Conservation (phyloP, 1,140 invertebrate species). For the Halictus rubicundus region DNA sequence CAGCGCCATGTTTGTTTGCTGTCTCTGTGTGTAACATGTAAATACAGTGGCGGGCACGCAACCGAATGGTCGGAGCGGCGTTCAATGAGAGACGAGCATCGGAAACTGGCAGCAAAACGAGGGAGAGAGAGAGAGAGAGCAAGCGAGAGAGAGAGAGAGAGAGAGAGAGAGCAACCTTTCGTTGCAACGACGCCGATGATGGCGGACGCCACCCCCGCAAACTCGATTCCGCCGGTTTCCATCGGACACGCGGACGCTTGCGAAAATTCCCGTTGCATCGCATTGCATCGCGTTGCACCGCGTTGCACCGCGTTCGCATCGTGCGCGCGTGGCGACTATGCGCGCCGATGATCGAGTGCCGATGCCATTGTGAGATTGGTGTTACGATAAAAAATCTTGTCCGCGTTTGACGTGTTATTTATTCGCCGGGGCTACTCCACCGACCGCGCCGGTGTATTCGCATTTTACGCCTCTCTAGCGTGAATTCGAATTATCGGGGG, state of each 20-base stretch:
- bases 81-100: constrained; percentile 25
- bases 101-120: constrained; percentile 37
- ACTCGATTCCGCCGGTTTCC: constrained; percentile 49
- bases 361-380: constrained; percentile 28
- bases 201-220: constrained; percentile 37
- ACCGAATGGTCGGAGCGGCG: constrained; percentile 1
- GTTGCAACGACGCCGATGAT: constrained; percentile 42
- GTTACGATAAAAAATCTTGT: constrained; percentile 35
- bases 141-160: neutral
- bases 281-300: no score
- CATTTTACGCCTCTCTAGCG: constrained; percentile 16
- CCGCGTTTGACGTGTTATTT: constrained; percentile 46
- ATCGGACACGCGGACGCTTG: constrained; percentile 4
- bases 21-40: constrained; percentile 65
- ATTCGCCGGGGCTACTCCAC: constrained; percentile 7
- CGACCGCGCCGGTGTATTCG: neutral
- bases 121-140: neutral
- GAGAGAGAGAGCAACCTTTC: neutral
- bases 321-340: no score
- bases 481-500: constrained; percentile 15
- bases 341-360: constrained; percentile 7
- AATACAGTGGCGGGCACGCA: constrained; percentile 57
- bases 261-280: constrained; percentile 22
- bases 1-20: constrained; percentile 65
- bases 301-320: no score